phyloP scores from a whole-genome alignment of 2,113 vertebrate genomes.

The Poicephalus gulielmi region DNA sequence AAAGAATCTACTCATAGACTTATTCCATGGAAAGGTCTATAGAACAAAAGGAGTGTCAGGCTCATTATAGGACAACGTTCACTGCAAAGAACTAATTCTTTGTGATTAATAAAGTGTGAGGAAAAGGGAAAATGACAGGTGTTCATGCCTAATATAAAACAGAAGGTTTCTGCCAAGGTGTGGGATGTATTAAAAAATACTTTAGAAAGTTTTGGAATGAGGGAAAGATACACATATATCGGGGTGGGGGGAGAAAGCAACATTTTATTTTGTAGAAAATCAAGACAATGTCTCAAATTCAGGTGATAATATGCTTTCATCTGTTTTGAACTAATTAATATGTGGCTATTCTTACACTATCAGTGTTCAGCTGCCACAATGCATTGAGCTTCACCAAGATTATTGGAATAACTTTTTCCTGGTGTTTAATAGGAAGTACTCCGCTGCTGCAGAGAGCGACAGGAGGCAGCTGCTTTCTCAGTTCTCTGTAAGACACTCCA shows the following conservation, averaged over 20 bases:
- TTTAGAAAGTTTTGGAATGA: not conserved
- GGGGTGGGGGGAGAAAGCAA: not conserved
- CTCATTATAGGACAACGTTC: conserved; percentile 27
- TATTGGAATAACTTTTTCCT: not conserved
- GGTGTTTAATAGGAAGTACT: not conserved
- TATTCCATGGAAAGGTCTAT: conserved; percentile 14
- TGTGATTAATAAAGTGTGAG: not conserved
- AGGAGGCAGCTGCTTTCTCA: not conserved
- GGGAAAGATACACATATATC: not conserved
- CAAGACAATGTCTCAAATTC: not conserved
- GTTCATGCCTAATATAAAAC: not conserved
- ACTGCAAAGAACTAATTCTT: not conserved
- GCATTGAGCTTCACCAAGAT: not conserved
- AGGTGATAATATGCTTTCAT: not conserved
- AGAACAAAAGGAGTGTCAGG: conserved; percentile 47
- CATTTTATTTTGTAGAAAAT: not conserved
- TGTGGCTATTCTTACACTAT: not conserved
- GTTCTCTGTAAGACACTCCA: not conserved
- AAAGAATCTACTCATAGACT: conserved; percentile 11
- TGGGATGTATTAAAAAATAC: not conserved
- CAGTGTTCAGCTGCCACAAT: not conserved
- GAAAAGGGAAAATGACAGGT: conserved; percentile 23
- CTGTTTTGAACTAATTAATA: not conserved
- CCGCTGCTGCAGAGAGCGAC: not conserved
- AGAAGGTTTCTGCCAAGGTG: not conserved